A percentile compares a stretch with the other conserved stretches of the same genome.
Conservation (phyloP, 1,140 invertebrate genomes). For the Drosophila nebulosa region DNA sequence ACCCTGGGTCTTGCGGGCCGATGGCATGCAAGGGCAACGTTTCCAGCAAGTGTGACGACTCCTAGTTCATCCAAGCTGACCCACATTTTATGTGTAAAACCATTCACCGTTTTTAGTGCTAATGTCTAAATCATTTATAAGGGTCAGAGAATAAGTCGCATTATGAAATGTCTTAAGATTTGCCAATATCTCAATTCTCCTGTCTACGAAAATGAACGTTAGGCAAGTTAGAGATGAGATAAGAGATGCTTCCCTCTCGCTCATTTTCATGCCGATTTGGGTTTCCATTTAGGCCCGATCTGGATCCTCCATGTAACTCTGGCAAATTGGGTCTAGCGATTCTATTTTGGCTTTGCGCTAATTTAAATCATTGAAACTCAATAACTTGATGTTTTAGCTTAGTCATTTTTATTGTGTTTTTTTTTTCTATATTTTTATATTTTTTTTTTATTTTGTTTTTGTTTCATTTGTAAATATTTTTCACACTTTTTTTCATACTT, state of each 20-base stretch:
- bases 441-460: constrained; percentile 33
- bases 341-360: no score
- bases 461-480: no score
- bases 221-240: neutral
- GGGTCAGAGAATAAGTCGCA: neutral
- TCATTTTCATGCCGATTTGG: neutral
- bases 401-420: constrained; percentile 63
- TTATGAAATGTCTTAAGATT: neutral
- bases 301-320: no score
- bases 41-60: constrained; percentile 48
- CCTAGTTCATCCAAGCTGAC: constrained; percentile 25
- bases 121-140: neutral
- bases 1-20: constrained; percentile 47
- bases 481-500: constrained; percentile 55
- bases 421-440: constrained; percentile 46
- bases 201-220: no score
- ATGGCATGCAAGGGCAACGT: constrained; percentile 43
- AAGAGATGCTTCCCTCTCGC: neutral
- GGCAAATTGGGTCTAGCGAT: no score
- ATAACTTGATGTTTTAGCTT: constrained; percentile 50
- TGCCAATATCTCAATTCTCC: no score
- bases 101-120: neutral
- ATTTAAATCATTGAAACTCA: neutral
- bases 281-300: no score
- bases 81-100: constrained; percentile 15